phyloP scores from a whole-genome alignment of 1,140 invertebrate genomes.

The Oncopeltus fasciatus region DNA sequence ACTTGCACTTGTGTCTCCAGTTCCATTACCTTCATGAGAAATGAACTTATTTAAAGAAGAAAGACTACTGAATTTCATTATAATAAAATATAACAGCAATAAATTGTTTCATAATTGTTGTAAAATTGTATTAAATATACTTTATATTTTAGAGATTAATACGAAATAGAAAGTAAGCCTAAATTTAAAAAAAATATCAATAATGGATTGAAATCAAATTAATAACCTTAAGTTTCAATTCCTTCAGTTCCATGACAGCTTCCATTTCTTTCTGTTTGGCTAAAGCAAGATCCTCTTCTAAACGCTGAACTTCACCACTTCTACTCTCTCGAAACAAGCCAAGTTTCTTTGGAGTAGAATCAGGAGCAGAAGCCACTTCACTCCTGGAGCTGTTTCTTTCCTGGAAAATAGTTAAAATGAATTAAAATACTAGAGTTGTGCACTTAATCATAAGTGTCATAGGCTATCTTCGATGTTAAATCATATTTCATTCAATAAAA shows the following conservation, averaged over 20 bases:
- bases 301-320: slow-evolving; percentile 55
- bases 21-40: slow-evolving; percentile 64
- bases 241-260: slow-evolving; percentile 82
- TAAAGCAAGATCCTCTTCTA: slow-evolving; percentile 87
- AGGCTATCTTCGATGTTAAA: too few relatives aligned
- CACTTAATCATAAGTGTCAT: too few relatives aligned
- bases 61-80: too few relatives aligned
- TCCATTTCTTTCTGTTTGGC: slow-evolving; percentile 82
- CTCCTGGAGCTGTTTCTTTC: slow-evolving; percentile 36
- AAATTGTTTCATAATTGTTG: too few relatives aligned
- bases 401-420: neutral
- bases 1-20: slow-evolving; percentile 96
- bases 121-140: too few relatives aligned
- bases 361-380: slow-evolving; percentile 36
- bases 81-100: too few relatives aligned
- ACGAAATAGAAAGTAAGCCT: too few relatives aligned
- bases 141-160: too few relatives aligned
- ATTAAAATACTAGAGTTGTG: too few relatives aligned
- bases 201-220: neutral
- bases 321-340: slow-evolving; percentile 63
- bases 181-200: neutral
- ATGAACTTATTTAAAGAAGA: neutral
- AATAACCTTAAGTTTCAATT: slow-evolving; percentile 70
- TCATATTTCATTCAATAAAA: too few relatives aligned
- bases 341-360: slow-evolving; percentile 68